Percentiles rank a stretch among this genome's conserved stretches.
Evolutionary conservation across 2,888 invertebrate species (phyloP).

Genomic region (Carpatolechia fugitivella): DNA sequence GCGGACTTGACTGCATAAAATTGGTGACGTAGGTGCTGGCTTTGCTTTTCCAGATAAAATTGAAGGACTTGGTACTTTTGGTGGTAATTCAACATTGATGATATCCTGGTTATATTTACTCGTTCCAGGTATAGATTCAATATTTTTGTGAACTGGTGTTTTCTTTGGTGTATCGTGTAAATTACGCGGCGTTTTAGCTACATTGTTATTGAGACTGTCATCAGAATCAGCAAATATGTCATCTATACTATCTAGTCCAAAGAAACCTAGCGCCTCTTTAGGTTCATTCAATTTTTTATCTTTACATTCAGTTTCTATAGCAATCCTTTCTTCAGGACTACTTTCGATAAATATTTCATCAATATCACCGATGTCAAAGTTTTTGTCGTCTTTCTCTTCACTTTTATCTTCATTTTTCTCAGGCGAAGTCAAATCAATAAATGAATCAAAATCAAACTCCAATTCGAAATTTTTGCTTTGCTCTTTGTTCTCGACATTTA

Average conservation of each 20-base stretch:
- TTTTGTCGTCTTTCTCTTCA: constrained; percentile 33
- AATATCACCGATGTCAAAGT: constrained; percentile 65
- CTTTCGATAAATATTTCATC: constrained; percentile 61
- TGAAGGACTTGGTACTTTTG: constrained; percentile 50
- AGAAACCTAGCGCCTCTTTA: constrained; percentile 38
- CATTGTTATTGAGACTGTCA: constrained; percentile 33
- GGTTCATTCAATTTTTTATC: constrained; percentile 28
- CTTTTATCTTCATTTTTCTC: constrained; percentile 22
- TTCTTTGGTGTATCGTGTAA: constrained; percentile 23
- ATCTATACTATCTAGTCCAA: constrained; percentile 56
- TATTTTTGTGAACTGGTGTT: not conserved
- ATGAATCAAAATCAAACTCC: constrained; percentile 32
- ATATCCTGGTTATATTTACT: not conserved
- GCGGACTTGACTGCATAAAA: constrained; percentile 52
- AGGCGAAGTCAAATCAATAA: constrained; percentile 23
- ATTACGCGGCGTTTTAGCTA: constrained; percentile 14
- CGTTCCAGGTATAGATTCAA: not conserved
- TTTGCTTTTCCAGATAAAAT: constrained; percentile 53
- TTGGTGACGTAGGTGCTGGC: constrained; percentile 49
- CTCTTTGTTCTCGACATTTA: constrained; percentile 16
- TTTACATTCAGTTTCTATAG: constrained; percentile 22
- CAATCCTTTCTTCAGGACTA: constrained; percentile 41
- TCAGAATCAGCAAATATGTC: constrained; percentile 61
- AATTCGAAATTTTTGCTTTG: constrained; percentile 31
- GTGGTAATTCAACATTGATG: not conserved